These are phyloP conservation scores for Frankliniella intonsa DNA, from an alignment of 2,888 invertebrate genomes.

Conservation along the genomic window DNA sequence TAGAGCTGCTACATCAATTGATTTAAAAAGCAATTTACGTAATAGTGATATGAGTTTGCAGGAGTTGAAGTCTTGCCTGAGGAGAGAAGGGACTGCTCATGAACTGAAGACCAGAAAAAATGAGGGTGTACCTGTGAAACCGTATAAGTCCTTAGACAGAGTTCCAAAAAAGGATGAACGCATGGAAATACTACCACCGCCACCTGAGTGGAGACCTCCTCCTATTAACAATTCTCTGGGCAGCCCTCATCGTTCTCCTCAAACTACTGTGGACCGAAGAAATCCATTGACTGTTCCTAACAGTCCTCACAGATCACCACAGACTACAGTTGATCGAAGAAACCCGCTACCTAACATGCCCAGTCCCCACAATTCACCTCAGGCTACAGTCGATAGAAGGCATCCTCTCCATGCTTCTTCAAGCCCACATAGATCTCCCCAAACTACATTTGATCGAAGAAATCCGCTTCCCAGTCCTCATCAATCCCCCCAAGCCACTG, in stretches of 20 bases:
- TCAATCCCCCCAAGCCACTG: constrained; percentile 4
- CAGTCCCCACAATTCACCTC: neutral
- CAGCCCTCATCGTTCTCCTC: neutral
- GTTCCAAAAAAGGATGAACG: constrained; percentile 16
- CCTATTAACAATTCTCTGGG: neutral
- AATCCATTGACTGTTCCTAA: neutral
- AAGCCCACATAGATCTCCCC: constrained; percentile 2
- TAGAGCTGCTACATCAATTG: neutral
- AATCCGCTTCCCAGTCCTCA: neutral
- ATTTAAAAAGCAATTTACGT: neutral
- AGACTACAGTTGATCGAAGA: neutral
- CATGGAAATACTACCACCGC: neutral
- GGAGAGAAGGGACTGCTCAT: constrained; percentile 5
- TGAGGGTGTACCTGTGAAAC: neutral
- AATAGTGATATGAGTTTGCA: neutral
- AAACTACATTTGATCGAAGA: neutral
- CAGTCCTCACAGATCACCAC: neutral
- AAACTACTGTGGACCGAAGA: constrained; percentile 6
- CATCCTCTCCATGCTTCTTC: neutral
- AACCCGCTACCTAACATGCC: neutral
- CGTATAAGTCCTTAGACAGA: neutral
- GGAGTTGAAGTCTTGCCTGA: neutral
- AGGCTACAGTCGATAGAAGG: constrained; percentile 4
- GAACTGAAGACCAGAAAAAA: neutral
- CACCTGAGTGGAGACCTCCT: neutral